Evolutionary conservation across 2,888 invertebrate genomes (phyloP).

Genomic region (Poecilobothrus nobilitatus): DNA sequence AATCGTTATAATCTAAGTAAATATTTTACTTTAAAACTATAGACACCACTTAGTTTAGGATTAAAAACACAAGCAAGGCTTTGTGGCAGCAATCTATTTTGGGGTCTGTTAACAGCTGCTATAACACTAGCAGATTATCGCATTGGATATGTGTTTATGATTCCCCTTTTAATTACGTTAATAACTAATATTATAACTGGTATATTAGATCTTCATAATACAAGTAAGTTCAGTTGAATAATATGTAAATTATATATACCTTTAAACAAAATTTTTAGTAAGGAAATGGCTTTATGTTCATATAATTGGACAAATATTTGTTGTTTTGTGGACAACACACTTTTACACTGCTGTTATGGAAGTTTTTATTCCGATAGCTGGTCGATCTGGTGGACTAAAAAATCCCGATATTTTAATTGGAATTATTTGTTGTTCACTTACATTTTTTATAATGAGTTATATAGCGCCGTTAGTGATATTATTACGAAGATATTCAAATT

Average conservation of each 20-base stretch:
- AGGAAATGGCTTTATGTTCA: slow-evolving; percentile 34
- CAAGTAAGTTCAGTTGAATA: slow-evolving; percentile 25
- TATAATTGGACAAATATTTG: slow-evolving; percentile 31
- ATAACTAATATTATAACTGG: slow-evolving; percentile 29
- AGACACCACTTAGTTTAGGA: slow-evolving; percentile 34
- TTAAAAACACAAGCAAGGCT: slow-evolving; percentile 33
- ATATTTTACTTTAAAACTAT: slow-evolving; percentile 9
- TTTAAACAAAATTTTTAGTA: slow-evolving; percentile 23
- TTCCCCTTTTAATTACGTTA: slow-evolving; percentile 29
- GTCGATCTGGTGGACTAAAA: slow-evolving; percentile 43
- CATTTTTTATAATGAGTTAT: slow-evolving; percentile 40
- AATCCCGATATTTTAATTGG: slow-evolving; percentile 46
- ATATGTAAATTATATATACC: not conserved
- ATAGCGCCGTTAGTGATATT: slow-evolving; percentile 35
- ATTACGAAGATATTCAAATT: slow-evolving; percentile 29
- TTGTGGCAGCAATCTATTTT: slow-evolving; percentile 32
- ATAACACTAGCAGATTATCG: slow-evolving; percentile 32
- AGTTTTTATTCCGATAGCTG: slow-evolving; percentile 43
- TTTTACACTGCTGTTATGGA: slow-evolving; percentile 31
- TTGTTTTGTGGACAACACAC: slow-evolving; percentile 32
- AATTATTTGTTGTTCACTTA: slow-evolving; percentile 36
- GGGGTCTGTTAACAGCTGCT: slow-evolving; percentile 30
- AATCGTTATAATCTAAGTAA: not conserved
- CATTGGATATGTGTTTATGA: slow-evolving; percentile 30
- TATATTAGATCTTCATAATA: slow-evolving; percentile 29